These are phyloP conservation scores for roundworm (Caenorhabditis elegans) DNA, from an alignment of 1,140 invertebrate species.

Conservation along the genomic window DNA sequence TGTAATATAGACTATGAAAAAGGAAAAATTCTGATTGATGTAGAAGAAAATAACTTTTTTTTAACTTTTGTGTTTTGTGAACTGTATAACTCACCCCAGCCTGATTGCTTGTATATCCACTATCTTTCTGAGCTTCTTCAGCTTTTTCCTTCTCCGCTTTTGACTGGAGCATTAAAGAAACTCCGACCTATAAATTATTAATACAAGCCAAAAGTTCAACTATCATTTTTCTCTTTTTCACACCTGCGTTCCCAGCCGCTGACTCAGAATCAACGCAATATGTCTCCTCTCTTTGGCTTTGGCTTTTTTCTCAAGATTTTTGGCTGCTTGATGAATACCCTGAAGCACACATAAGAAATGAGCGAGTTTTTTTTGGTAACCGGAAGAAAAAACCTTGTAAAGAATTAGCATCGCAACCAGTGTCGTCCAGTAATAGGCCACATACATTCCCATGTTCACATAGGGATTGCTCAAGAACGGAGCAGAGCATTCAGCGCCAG, in stretches of 20 bases:
- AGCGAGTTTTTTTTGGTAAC: neutral
- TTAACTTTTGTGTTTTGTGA: neutral
- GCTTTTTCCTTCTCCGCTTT: constrained; percentile 40
- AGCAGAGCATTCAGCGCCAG: constrained; percentile 62
- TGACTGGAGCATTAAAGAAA: constrained; percentile 63
- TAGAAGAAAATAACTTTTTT: too few species aligned
- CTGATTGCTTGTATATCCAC: constrained; percentile 11
- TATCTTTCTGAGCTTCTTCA: constrained; percentile 36
- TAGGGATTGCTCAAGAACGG: constrained; percentile 65
- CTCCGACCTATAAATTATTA: constrained; percentile 57
- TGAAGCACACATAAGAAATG: constrained; percentile 44
- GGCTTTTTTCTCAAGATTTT: constrained; percentile 65
- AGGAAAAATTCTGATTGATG: neutral
- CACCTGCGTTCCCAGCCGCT: constrained; percentile 65
- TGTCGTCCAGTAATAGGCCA: constrained; percentile 66
- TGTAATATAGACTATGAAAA: neutral
- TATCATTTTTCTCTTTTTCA: neutral
- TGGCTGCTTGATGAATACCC: constrained; percentile 66
- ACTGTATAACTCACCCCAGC: neutral
- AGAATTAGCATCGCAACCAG: constrained; percentile 65
- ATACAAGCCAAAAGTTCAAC: neutral
- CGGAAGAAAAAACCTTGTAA: constrained; percentile 56
- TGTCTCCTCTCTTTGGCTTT: constrained; percentile 66
- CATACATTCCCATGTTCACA: constrained; percentile 66
- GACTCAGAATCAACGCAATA: constrained; percentile 63